Base-by-base conservation (phyloP, 2,113 vertebrate species). In the Toxotes jaculatrix region DNA sequence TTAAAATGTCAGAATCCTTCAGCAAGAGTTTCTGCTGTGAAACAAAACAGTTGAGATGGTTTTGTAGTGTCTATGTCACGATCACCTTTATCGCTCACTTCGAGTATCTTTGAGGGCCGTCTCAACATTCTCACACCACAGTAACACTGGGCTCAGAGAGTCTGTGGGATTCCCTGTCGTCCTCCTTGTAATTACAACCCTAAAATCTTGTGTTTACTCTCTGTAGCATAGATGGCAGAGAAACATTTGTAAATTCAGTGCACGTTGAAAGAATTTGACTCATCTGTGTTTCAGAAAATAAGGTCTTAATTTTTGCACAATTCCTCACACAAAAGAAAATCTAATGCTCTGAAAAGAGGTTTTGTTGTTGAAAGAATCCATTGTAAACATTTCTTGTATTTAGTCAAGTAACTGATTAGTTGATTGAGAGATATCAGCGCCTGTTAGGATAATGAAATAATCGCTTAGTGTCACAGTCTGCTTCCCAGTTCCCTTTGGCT, bases 51-150 rank as follows among this genome's bases (percentile, higher is more conserved):
- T 17, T 23, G 31, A 42, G 62, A 16, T 16, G 69, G 19, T 61
- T 42, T 36, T 61, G 57, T 49, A 4, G 57, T 74, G 71, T 49
- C 59, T 51, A 13, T 63, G 72, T 64, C 60, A 64, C 19, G 16
- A 8, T 64, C 73, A 75, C 73, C 60, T 64, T 75, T 42, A 64
- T 65, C 61, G 17, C 21, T 17, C 13, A 3, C 31, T 45, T 34
- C 27, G 47, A 60, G 31, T 49, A 23, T 62, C 27, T 47, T n/a
- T 7, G 27, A 61, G 42, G 31, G 42, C 31, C 19, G 17, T 61
- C 42, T 66, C 42, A 65, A 45, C 63, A 65, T 45, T 49, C 61
- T 47, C 31, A 49, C 47, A 55, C n/a, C 45, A 51, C 21, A n/a
- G 17, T 47, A 36, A 61, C 59, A 40, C 45, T 27, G 60, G 47